Evolutionary conservation across 1,140 invertebrate species (phyloP), one percentile per base, ranked within the genome.

Genomic region (Papilio aristodemus): DNA sequence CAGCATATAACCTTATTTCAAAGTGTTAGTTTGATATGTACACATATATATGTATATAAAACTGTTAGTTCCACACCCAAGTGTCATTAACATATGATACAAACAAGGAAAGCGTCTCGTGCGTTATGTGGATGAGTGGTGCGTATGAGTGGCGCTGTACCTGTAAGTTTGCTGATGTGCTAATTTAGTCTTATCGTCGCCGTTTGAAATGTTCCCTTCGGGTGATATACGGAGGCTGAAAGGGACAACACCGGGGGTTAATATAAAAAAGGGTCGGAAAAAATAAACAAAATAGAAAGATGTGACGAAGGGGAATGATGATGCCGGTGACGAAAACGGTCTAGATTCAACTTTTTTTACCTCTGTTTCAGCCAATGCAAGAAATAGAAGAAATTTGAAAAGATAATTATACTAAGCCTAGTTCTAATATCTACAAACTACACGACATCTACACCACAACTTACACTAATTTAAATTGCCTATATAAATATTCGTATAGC

Each of bases 161-260:
- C 95, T 96, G 92, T 97, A 97, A 36, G 96, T 97, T 93, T 96
- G 96, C 82, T 96, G 95, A 91, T 96, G 95, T 83, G 93, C 94
- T 76, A 95, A 92, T 90, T 94, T 95, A 87, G 93, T 94, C 81
- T 95, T 94, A 81, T 95, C 95, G 60, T 95, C 94, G 81, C 88
- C 87, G 87, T 92, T 93, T 37, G 91, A 78, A 71, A 91, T 78
- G 80, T 82, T 88, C 84, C 85, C 89, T 79, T 90, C 90, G 81
- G 90, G 90, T 87, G 88, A 92, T 80, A 91, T 88, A 86, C 90
- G 89, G 86, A 84, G 75, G 83, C 91, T 92, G 87, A 84, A 92
- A 91, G 84, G 86, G 90, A 90, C 86, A 91, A 90, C 81, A 87
- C 84, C 83, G 74, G 86, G 83, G 85, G 82, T 86, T 86, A 89